phyloP scores from a whole-genome alignment of 2,113 vertebrate genomes.

The Trachemys scripta region DNA sequence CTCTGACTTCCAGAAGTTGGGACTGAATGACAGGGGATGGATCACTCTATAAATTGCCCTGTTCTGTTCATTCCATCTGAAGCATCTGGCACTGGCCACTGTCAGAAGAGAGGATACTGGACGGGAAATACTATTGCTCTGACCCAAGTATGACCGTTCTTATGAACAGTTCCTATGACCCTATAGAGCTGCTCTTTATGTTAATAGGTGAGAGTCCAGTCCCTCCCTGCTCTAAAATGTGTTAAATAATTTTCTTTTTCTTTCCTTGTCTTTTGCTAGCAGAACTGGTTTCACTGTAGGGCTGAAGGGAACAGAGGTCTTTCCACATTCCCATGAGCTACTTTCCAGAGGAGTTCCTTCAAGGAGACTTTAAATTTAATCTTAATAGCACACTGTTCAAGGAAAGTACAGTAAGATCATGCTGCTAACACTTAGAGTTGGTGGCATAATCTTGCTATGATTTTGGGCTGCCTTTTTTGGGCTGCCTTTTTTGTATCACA shows the following conservation, averaged over 20 bases:
- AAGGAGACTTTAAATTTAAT: neutral
- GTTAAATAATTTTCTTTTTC: neutral
- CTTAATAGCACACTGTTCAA: slow-evolving; percentile 12
- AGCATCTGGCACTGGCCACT: neutral
- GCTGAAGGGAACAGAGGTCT: neutral
- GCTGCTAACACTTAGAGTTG: slow-evolving; percentile 6
- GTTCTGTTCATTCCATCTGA: neutral
- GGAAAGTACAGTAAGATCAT: slow-evolving; percentile 37
- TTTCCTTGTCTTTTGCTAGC: neutral
- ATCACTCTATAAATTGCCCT: neutral
- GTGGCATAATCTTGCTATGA: neutral
- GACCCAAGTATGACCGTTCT: neutral
- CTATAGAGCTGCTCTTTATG: rapidly evolving
- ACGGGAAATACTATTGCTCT: neutral
- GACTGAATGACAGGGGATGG: neutral
- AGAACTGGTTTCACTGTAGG: neutral
- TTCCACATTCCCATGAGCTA: slow-evolving; percentile 5
- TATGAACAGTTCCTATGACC: neutral
- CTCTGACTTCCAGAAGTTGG: neutral
- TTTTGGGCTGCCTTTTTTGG: neutral
- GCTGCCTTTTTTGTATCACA: slow-evolving; percentile 41
- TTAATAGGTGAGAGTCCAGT: neutral
- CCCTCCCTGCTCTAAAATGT: neutral
- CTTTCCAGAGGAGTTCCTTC: neutral
- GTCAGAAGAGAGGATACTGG: neutral